Base-by-base conservation (phyloP, 2,113 vertebrate genomes). In the Lampris megalopsis region DNA sequence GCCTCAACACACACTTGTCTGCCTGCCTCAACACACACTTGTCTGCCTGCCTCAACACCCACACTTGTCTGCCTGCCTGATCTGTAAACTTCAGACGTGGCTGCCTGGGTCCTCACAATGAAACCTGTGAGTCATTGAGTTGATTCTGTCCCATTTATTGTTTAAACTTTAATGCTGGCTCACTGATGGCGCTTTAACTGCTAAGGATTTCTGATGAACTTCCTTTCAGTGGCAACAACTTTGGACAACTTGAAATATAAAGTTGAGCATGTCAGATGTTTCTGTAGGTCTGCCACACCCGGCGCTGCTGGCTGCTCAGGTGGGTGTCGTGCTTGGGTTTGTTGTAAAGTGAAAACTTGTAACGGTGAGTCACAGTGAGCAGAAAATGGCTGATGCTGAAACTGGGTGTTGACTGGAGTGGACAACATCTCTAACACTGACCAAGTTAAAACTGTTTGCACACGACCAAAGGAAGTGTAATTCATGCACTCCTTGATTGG, bases 151-250 rank as follows among this genome's bases (percentile, higher is more conserved):
- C 24, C 72, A 56, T n/a, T 49, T 59, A 49, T 4, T 5, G 4
- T 45, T 45, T 45, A 45, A 50, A 38, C 71, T 89, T 85, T 87
- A 81, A 59, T 43, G 6, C 71, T 71, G 63, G 64, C 63, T 79
- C 48, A 13, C 77, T 57, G 24, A 79, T 68, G 63, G 64, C 48
- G 56, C 54, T 73, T 38, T 70, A 43, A 78, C 68, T 75, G 65
- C 75, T 73, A 40, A 47, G 78, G 61, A 68, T 71, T 82, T 62
- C 71, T 37, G 41, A 5, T 73, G 72, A 83, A 81, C 77, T 77
- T 69, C 81, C 73, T 79, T 83, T 79, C 86, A 71, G 73, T 54
- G 63, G 76, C 78, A 79, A 58, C 84, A 84, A 42, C 67, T 50
- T 60, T 45, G 52, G 49, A 8, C 75, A 71, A 82, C 80, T 72